Base-by-base conservation (phyloP, 2,888 invertebrate genomes). In the Leistus spinibarbis region DNA sequence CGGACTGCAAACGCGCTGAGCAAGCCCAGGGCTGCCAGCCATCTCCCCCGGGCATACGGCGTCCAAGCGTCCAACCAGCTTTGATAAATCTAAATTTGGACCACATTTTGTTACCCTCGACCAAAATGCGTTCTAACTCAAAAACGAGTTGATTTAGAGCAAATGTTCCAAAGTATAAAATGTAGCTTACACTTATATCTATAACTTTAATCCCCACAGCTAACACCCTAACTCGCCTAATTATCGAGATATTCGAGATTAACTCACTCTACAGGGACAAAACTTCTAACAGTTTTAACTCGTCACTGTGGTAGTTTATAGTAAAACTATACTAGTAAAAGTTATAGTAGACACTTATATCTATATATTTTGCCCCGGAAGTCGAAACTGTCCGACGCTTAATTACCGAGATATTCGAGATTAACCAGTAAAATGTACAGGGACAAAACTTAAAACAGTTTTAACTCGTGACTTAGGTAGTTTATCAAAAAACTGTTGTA, bases 11-110 rank as follows among this genome's bases (percentile, higher is more conserved):
- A 97, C 84, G 91, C 83, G 77, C 91, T 81, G 84, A 95, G 85
- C 79, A 96, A 86, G 77, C 91, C 84, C 80, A 90, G 86, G 78
- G 94, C 92, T 81, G 91, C 91, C 76, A 89, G 86, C 97, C 97
- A 97, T 87, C 97, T 90, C 80, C 91, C 90, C 83, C 90, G 89
- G 78, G 91, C 88, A 84, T 95, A 92, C 76, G 96, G 96, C 80
- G 96, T 96, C 90, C 94, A 95, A 84, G 90, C 90, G 87, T 96
- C 96, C 87, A 96, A 87, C 80, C 92, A 90, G 82, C 93, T 92
- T 89, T 96, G 95, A 86, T 95, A 95, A 82, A 92, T 87, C 93
- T 93, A 85, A 17, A 80, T 64, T 3, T 3, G 13, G 10, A 13
- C n/a, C 23, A 64, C 13, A 40, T 10, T 7, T 10, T 40, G 40